These are phyloP conservation scores for Halcyon badia DNA, from an alignment of 2,797 vertebrate genomes.

Conservation along the genomic window DNA sequence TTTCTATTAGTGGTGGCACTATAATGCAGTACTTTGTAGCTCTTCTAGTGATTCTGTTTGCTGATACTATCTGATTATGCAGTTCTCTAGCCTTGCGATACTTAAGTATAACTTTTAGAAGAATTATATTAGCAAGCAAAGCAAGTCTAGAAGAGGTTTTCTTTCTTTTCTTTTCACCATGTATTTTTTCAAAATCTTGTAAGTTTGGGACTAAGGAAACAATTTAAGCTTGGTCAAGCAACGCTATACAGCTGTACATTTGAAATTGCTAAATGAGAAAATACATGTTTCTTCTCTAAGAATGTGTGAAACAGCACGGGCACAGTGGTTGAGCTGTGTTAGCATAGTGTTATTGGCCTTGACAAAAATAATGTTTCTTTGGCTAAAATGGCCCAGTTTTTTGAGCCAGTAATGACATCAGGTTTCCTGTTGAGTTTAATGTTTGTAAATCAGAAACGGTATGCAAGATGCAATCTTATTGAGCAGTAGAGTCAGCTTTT, in stretches of 20 bases:
- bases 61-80: neutral
- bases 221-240: neutral
- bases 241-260: neutral
- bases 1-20: neutral
- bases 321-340: neutral
- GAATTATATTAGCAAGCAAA: neutral
- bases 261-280: neutral
- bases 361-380: neutral
- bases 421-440: neutral
- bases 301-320: neutral
- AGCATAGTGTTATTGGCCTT: neutral
- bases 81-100: neutral
- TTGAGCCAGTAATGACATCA: neutral
- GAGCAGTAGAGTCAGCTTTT: neutral
- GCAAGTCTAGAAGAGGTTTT: neutral
- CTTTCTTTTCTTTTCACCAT: neutral
- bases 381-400: neutral
- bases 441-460: neutral
- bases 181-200: neutral
- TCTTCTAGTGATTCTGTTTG: neutral
- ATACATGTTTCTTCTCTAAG: neutral
- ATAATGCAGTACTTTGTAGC: neutral
- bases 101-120: neutral
- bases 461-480: neutral
- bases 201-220: neutral